Conservation (phyloP, 2,113 vertebrate genomes). For the Probosciger aterrimus region DNA sequence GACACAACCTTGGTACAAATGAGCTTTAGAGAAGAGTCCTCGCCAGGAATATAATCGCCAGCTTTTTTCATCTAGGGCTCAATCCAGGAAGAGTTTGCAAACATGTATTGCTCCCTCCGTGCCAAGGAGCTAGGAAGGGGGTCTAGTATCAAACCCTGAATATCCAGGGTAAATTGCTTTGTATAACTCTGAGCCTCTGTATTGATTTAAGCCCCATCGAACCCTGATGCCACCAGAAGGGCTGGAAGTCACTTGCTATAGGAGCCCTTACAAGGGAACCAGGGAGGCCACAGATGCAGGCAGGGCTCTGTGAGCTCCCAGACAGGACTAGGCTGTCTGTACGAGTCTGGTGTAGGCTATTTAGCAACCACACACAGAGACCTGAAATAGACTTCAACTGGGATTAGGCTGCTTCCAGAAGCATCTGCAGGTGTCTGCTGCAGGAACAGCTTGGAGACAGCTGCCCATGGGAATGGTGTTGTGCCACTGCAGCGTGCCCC, state of each 20-base stretch:
- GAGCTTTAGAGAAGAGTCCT: neutral
- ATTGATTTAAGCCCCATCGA: neutral
- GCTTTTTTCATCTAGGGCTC: neutral
- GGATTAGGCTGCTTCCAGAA: constrained; percentile 17
- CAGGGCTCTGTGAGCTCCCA: neutral
- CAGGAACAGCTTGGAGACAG: neutral
- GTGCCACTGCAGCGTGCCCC: neutral
- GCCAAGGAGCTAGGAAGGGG: neutral
- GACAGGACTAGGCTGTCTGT: neutral
- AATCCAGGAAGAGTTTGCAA: neutral
- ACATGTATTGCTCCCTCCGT: neutral
- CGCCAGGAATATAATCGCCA: neutral
- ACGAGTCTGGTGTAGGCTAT: neutral
- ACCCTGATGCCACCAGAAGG: neutral
- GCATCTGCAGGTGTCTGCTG: constrained; percentile 15
- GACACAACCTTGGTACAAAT: neutral
- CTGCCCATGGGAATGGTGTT: neutral
- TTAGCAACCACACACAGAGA: neutral
- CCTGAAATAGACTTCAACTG: constrained; percentile 24
- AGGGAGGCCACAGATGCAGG: neutral
- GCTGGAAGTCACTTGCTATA: neutral
- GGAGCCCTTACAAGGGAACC: neutral
- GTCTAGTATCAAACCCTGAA: neutral
- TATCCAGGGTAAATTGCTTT: neutral
- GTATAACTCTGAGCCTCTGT: neutral